Evolutionary conservation across 2,113 vertebrate genomes (phyloP).

Genomic region (Cisticola juncidis): DNA sequence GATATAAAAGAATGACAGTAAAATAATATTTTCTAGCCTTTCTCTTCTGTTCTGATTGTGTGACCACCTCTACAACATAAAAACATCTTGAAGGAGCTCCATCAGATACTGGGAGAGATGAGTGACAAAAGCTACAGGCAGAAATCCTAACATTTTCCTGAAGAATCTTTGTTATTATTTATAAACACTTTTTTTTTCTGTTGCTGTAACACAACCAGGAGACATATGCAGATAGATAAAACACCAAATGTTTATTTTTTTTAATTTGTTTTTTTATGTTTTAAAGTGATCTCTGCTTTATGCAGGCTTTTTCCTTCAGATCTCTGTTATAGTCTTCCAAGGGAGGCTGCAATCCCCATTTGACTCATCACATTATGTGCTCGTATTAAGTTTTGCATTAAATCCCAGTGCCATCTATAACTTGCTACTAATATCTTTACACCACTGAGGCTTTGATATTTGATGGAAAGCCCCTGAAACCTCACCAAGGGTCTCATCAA

Average conservation of each 20-base stretch:
- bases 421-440: constrained; percentile 65
- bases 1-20: not conserved
- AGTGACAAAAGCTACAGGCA: constrained; percentile 48
- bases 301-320: constrained; percentile 33
- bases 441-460: constrained; percentile 58
- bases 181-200: constrained; percentile 68
- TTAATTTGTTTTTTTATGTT: not conserved
- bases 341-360: constrained; percentile 35
- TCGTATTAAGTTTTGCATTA: constrained; percentile 54
- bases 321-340: not conserved
- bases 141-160: constrained; percentile 32
- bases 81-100: not conserved
- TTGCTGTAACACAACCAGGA: constrained; percentile 63
- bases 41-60: not conserved
- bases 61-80: not conserved
- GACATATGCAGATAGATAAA: constrained; percentile 58
- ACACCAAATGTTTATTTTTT: constrained; percentile 58
- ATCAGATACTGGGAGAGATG: not conserved
- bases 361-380: constrained; percentile 55
- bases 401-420: constrained; percentile 54
- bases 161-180: constrained; percentile 66
- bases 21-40: not conserved
- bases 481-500: constrained; percentile 68
- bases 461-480: constrained; percentile 56
- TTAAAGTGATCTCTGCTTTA: constrained; percentile 54